Percentiles rank a stretch among this genome's conserved stretches.
phyloP scores from a whole-genome alignment of 2,888 invertebrate genomes.

The Trisateles emortualis region DNA sequence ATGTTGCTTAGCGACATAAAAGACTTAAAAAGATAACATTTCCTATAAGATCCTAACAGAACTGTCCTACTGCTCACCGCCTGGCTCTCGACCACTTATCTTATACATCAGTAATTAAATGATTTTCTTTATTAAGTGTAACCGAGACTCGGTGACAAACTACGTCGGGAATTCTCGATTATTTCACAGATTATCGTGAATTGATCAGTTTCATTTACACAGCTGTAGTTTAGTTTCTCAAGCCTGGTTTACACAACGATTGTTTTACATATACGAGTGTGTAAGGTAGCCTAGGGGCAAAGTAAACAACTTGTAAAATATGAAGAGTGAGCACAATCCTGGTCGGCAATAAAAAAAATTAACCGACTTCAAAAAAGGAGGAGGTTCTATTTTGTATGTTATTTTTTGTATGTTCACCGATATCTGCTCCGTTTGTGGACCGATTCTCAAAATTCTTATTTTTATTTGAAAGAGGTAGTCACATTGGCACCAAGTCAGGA shows the following conservation, averaged over 20 bases:
- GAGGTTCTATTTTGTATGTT: too few relatives aligned
- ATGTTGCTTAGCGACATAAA: too few relatives aligned
- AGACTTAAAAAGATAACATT: background rate
- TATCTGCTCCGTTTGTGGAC: too few relatives aligned
- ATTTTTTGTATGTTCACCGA: too few relatives aligned
- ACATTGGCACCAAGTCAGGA: too few relatives aligned
- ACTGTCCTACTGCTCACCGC: constrained; percentile 17
- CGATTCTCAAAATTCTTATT: too few relatives aligned
- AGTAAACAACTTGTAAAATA: too few relatives aligned
- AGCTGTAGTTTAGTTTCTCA: constrained; percentile 26
- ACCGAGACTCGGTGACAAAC: constrained; percentile 52
- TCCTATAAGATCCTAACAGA: background rate
- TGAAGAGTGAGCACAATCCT: too few relatives aligned
- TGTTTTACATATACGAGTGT: background rate
- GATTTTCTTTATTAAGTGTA: constrained; percentile 42
- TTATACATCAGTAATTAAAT: constrained; percentile 56
- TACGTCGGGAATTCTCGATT: constrained; percentile 41
- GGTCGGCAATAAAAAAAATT: too few relatives aligned
- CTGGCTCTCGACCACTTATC: constrained; percentile 25
- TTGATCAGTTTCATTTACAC: constrained; percentile 41
- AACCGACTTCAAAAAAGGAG: too few relatives aligned
- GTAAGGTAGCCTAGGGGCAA: too few relatives aligned
- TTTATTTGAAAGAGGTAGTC: too few relatives aligned
- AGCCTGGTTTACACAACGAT: background rate
- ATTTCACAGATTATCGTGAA: constrained; percentile 39